Conservation (phyloP, 2,113 vertebrate species). For the Phyllopteryx taeniolatus region DNA sequence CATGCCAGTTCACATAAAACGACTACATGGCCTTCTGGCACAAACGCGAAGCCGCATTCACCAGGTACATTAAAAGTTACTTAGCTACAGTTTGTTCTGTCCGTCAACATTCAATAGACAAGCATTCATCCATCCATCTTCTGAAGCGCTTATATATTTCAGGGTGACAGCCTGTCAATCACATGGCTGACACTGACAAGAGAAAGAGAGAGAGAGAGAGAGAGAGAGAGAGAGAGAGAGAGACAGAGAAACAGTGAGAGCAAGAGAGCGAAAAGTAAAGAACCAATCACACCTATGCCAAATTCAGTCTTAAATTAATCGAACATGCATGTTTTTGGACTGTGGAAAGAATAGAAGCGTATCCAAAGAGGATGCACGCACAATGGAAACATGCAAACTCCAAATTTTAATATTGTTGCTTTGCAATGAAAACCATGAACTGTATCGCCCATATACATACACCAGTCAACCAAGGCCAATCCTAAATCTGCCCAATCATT, state of each 20-base stretch:
- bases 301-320: not conserved
- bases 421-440: not conserved
- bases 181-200: not conserved
- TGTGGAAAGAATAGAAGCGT: not conserved
- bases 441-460: too few species aligned
- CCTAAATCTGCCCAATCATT: too few species aligned
- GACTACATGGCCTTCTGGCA: constrained; percentile 64
- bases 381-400: not conserved
- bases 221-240: too few species aligned
- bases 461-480: too few species aligned
- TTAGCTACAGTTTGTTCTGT: constrained; percentile 17
- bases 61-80: constrained; percentile 37
- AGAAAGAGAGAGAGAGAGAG: too few species aligned
- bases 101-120: not conserved
- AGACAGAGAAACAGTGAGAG: too few species aligned
- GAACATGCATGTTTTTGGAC: not conserved
- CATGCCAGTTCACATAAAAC: constrained; percentile 33
- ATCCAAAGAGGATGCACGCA: not conserved
- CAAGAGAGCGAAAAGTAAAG: too few species aligned
- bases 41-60: constrained; percentile 30
- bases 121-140: not conserved
- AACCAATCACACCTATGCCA: not conserved
- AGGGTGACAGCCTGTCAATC: not conserved
- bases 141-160: not conserved
- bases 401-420: not conserved